Evolutionary conservation across 2,113 vertebrate species (phyloP), one percentile per base, ranked within the genome.

Genomic region (Podarcis raffonei): DNA sequence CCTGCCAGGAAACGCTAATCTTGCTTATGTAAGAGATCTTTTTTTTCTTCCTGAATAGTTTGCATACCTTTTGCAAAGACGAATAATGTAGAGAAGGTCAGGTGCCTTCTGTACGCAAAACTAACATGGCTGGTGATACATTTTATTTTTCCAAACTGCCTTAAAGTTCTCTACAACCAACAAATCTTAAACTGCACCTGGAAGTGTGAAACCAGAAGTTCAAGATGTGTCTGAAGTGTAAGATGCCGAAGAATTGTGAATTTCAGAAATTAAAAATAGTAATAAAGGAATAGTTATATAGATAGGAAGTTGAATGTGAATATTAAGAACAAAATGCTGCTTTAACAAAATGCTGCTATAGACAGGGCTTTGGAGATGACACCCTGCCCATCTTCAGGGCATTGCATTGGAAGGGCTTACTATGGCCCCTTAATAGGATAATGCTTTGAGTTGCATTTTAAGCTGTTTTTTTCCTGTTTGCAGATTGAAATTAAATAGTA

Each of bases 401-500:
- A 42, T 90, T 93, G 83, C 1, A 5, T 16, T n/a, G 69, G 27
- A 89, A 15, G 77, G 84, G 4, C 0, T 66, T 15, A 16, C 7
- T 30, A 89, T 74, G 85, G 20, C 27, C 4, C 86, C 32, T 92
- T 48, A 82, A 75, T 59, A n/a, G 85, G 1, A n/a, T 88, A 83
- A 15, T 53, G 3, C 16, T 42, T 78, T 48, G 27, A 65, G 15
- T 27, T 77, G 39, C 90, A n/a, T 13, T 90, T 85, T 91, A 88
- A 86, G 1, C 77, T 89, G 84, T 6, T 89, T 0, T 93, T 32
- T 32, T 88, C 88, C 48, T 53, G 48, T 84, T 65, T 81, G 30
- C 92, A 99, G 99, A 83, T 87, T 99, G 79, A 98, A 98, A 75
- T 93, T 99, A 81, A 99, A 97, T 94, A 98, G 98, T 94, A 98